Conservation (phyloP, 2,113 vertebrate species). For the Lepus americanus region DNA sequence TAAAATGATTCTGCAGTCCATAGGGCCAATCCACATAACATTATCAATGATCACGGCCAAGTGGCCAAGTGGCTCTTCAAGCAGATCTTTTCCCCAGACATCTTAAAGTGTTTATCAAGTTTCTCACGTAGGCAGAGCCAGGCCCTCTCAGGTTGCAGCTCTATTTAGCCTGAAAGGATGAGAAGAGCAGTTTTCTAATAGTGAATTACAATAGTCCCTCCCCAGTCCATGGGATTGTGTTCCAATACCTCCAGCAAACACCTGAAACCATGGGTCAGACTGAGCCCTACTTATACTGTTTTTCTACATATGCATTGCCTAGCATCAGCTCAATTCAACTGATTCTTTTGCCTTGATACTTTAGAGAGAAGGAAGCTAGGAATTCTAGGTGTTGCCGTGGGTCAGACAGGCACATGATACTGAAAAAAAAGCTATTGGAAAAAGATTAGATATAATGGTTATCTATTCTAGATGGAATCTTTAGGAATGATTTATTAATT, state of each 20-base stretch:
- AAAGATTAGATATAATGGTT: neutral
- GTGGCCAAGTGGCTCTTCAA: neutral
- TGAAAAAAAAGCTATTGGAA: neutral
- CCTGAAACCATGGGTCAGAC: too few relatives aligned
- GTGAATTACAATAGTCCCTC: too few relatives aligned
- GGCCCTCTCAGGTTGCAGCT: neutral
- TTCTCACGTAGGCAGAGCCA: neutral
- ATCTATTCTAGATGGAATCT: neutral
- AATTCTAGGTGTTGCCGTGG: neutral
- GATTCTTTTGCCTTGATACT: neutral
- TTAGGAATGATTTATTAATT: neutral
- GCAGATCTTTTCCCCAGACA: neutral
- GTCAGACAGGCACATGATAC: neutral
- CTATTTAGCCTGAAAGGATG: conserved; percentile 23
- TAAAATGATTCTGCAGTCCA: neutral
- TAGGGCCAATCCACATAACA: neutral
- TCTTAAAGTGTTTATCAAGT: neutral
- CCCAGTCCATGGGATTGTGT: too few relatives aligned
- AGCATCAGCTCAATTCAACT: neutral
- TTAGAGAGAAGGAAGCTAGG: neutral
- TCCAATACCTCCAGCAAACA: too few relatives aligned
- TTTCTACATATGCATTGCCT: too few relatives aligned
- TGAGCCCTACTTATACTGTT: too few relatives aligned
- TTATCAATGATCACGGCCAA: neutral
- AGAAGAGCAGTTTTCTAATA: neutral